Evolutionary conservation across 2,113 vertebrate species (phyloP), one percentile per base, ranked within the genome.

Genomic region (Oxygymnocypris stewartii): DNA sequence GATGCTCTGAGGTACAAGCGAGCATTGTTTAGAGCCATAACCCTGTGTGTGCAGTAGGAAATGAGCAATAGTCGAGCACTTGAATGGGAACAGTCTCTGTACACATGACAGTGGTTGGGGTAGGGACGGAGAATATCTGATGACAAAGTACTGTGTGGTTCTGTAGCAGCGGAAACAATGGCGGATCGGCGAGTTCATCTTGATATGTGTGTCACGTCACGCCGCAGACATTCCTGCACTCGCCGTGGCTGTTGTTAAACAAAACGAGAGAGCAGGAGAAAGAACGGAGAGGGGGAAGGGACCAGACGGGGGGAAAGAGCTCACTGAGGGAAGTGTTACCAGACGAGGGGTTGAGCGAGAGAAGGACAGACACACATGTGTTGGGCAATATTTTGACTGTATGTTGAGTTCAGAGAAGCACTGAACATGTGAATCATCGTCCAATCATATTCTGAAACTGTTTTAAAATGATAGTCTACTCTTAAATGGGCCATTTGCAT

Each of bases 181-280:
- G 90, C 85, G 28, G 69, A 20, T 13, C 4, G 86, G 86, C 54
- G 9, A 63, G 69, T 85, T 88, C 8, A 77, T 44, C 61, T 92
- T 92, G 90, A 88, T 80, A 92, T 92, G 92, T 91, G 91, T 87
- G 91, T 93, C 94, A 93, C 91, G 92, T 93, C 88, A 88, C 82
- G 80, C 82, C 49, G 83, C 87, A 88, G 83, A 90, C 92, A 93
- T 94, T 94, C 93, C 92, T 92, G 87, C 85, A 10, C 87, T 57
- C 47, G 79, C 89, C 35, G 51, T 89, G 78, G 81, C 90, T 93
- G 92, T 91, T 92, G 92, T 93, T 91, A 92, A 90, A 93, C 91
- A 91, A n/a, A n/a, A 86, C 37, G 79, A 59, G 83, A 63, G 77
- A 65, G 57, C 20, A 87, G 20, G 59, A 42, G 79, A 73, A 18